Percentiles rank a stretch among this genome's conserved stretches.
These are phyloP conservation scores for Drepanosiphum platanoidis DNA, from an alignment of 2,888 invertebrate genomes.

Conservation along the genomic window DNA sequence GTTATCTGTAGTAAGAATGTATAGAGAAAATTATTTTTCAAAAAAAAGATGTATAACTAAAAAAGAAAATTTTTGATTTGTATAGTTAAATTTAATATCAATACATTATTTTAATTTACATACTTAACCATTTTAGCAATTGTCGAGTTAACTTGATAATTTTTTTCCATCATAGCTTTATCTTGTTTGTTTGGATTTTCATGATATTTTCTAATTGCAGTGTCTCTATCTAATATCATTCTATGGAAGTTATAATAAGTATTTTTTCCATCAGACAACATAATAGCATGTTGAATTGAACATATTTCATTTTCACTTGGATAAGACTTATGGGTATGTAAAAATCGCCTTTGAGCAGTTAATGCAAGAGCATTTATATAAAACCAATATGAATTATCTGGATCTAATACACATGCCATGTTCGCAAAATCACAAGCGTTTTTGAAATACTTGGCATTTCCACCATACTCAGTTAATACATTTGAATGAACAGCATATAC, in stretches of 20 bases:
- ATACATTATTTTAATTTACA: background rate
- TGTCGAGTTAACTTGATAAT: constrained; percentile 13
- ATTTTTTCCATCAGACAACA: constrained; percentile 37
- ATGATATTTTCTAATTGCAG: constrained; percentile 9
- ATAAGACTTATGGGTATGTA: background rate
- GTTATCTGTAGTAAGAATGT: too few species aligned
- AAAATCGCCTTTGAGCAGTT: constrained; percentile 19
- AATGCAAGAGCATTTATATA: constrained; percentile 39
- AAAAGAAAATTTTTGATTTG: too few species aligned
- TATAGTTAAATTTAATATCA: background rate
- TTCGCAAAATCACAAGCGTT: constrained; percentile 34
- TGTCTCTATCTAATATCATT: constrained; percentile 40
- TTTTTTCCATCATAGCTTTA: background rate
- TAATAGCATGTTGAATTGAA: constrained; percentile 43
- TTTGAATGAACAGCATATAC: constrained; percentile 32
- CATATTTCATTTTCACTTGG: constrained; percentile 37
- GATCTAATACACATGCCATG: constrained; percentile 52
- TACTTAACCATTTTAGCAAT: constrained; percentile 48
- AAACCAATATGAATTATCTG: constrained; percentile 44
- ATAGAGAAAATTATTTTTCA: too few species aligned
- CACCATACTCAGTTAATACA: constrained; percentile 42
- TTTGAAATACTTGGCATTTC: background rate
- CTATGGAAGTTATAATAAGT: constrained; percentile 30
- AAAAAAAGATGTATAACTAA: too few species aligned
- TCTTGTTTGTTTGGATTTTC: constrained; percentile 15